phyloP scores from a whole-genome alignment of 2,113 vertebrate species.

The Chrysochloris asiatica region DNA sequence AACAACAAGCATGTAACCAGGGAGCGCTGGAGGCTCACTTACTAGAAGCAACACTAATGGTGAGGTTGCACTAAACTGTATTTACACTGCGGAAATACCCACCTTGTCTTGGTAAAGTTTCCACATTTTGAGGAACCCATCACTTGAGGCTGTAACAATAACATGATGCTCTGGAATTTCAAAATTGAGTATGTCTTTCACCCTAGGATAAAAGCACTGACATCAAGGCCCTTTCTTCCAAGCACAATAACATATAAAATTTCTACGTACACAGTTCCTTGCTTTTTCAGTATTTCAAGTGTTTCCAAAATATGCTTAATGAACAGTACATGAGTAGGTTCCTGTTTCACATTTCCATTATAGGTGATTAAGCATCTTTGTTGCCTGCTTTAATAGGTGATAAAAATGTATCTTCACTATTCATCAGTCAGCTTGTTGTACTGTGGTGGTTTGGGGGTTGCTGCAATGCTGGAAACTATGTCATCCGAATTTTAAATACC shows the following conservation, averaged over 20 bases:
- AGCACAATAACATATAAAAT: no score
- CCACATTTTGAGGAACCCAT: slow-evolving; percentile 98
- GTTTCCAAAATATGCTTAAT: no score
- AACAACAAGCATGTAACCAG: no score
- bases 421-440: no score
- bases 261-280: no score
- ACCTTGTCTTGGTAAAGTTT: slow-evolving; percentile 89
- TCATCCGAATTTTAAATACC: no score
- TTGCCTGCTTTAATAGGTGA: background rate
- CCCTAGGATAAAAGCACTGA: slow-evolving; percentile 82
- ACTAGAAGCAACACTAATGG: background rate
- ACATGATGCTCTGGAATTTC: slow-evolving; percentile 86
- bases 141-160: slow-evolving; percentile 95
- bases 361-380: background rate
- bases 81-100: slow-evolving; percentile 30
- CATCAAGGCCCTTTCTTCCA: background rate
- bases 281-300: no score
- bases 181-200: slow-evolving; percentile 93
- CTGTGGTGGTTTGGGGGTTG: no score
- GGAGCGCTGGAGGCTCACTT: no score
- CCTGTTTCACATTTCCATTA: background rate
- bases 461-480: no score
- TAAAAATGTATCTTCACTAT: no score
- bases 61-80: background rate
- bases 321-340: background rate